These are phyloP conservation scores for Agapornis roseicollis DNA, from an alignment of 2,113 vertebrate genomes.

Conservation along the genomic window DNA sequence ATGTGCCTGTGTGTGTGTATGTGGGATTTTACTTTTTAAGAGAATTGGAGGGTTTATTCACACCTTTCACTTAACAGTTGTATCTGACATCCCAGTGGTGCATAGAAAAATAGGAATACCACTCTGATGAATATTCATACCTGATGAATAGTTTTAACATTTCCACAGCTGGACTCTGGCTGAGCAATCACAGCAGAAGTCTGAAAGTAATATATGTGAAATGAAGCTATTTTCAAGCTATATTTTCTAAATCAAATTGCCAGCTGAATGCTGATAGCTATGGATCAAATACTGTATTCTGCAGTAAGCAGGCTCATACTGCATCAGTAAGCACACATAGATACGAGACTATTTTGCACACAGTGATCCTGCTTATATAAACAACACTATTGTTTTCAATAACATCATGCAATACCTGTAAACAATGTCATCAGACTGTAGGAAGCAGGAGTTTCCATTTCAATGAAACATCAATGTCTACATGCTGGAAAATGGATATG, in stretches of 20 bases:
- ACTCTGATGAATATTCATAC: conserved; percentile 70
- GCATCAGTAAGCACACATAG: not conserved
- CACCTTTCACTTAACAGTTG: conserved; percentile 19
- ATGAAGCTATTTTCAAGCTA: conserved; percentile 56
- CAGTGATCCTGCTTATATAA: not conserved
- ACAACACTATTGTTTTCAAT: not conserved
- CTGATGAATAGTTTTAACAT: conserved; percentile 70
- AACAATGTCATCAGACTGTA: not conserved
- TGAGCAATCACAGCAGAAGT: conserved; percentile 62
- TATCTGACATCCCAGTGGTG: not conserved
- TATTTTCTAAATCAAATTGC: conserved; percentile 62
- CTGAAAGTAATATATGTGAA: conserved; percentile 62
- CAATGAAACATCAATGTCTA: not conserved
- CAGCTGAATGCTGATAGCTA: conserved; percentile 49
- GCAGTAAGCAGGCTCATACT: not conserved
- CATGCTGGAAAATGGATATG: not conserved
- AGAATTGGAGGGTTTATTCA: conserved; percentile 29
- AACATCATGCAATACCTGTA: not conserved
- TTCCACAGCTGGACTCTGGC: conserved; percentile 65
- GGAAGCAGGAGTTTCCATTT: not conserved
- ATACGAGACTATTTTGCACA: not conserved
- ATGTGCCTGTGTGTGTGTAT: not conserved
- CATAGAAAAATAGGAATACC: conserved; percentile 56
- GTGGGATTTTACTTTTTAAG: conserved; percentile 26
- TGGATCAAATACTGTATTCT: conserved; percentile 5